Conservation (phyloP, 35 echinoderm and acorn worm genomes). For the Acanthaster planci region DNA sequence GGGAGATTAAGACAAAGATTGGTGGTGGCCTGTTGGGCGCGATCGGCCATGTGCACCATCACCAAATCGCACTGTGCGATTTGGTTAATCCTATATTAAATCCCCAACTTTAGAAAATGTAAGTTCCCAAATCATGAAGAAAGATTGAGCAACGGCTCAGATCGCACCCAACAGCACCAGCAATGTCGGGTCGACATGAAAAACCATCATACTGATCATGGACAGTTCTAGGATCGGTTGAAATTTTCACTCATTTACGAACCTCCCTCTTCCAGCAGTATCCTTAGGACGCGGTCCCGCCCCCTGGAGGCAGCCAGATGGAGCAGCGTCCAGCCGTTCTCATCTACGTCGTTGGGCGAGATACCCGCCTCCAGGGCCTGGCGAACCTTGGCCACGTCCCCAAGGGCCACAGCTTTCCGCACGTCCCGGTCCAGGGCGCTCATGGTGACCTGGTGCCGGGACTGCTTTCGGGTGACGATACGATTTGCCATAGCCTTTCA, state of each 20-base stretch:
- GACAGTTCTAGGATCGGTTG: too few species aligned
- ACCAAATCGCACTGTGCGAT: too few species aligned
- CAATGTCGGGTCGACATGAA: too few species aligned
- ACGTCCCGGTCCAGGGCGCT: constrained; percentile 39
- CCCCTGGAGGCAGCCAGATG: constrained; percentile 76
- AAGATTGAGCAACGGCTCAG: too few species aligned
- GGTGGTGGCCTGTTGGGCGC: too few species aligned
- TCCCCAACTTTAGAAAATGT: too few species aligned
- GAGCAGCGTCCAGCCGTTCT: constrained; percentile 77
- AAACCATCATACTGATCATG: too few species aligned
- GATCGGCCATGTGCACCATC: too few species aligned
- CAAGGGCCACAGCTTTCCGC: constrained; percentile 61
- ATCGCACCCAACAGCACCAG: too few species aligned
- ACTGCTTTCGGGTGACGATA: constrained; percentile 24
- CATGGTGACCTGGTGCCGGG: constrained; percentile 1
- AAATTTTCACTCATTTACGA: not conserved
- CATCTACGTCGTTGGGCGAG: constrained; percentile 66
- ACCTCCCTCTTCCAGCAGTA: constrained; percentile 73
- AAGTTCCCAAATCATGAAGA: too few species aligned
- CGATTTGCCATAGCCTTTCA: not conserved
- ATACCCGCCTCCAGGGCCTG: constrained; percentile 43
- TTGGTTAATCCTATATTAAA: too few species aligned
- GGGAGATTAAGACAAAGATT: too few species aligned
- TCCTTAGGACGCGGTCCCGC: constrained; percentile 56
- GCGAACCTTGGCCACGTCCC: constrained; percentile 50